Base-by-base conservation (phyloP, 1,140 invertebrate genomes). In the Sycobia sp. region DNA sequence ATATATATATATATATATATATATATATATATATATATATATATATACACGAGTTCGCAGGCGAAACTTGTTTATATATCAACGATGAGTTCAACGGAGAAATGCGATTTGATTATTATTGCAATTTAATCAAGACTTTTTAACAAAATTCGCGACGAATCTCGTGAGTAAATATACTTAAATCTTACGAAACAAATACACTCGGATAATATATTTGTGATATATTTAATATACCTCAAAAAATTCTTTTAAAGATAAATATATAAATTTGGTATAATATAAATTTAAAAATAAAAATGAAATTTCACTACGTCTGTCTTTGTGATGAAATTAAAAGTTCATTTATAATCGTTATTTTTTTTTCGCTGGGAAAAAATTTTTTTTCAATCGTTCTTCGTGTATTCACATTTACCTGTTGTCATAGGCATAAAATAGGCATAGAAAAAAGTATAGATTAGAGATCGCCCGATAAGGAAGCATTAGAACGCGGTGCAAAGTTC, bases 401-500 rank as follows among this genome's bases (percentile, higher is more conserved):
- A 11, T 46, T 10, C 16, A 23, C 18, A 3, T 9, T 44, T 32
- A 23, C 1, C n/a, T 13, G 41, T 36, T 23, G 32, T 11, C 13
- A 13, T 22, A 57, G 10, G 7, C 1, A 55, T 20, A 4, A 29
- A 16, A 34, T 34, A 3, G 9, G 3, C 16, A 23, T 34, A 44
- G 9, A 5, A 13, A 60, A 20, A 60, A 10, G 23, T 10, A 22
- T 8, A 39, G 25, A 27, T 47, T 14, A 49, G 11, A 50, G n/a
- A 50, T 41, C 39, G 25, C 50, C 57, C 57, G 49, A n/a, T n/a
- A 41, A 53, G 46, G 41, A 39, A 61, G 44, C 53, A 53, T 14
- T 27, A 47, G 61, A 49, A 67, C n/a, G 60, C 65, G 65, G 59
- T 67, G 54, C 49, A 67, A 67, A 58, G 65, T 67, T 67, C 65